phyloP scores from a whole-genome alignment of 2,888 invertebrate species.

The Pseudococcus viburni region DNA sequence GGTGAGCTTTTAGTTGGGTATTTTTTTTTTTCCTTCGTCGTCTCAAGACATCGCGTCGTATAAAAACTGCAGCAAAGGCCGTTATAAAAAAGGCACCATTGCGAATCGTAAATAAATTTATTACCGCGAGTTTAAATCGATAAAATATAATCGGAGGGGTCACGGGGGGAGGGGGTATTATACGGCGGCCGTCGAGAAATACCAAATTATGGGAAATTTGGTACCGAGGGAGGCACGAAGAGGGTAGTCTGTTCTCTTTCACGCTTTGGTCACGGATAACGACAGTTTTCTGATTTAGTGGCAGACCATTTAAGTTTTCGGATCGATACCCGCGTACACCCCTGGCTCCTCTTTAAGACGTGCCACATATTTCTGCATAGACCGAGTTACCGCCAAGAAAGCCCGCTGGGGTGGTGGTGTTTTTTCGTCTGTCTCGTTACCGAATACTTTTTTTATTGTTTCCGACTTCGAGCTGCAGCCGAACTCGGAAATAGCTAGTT shows the following conservation, averaged over 20 bases:
- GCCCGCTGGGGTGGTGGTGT: not conserved
- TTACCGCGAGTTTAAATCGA: conserved; percentile 48
- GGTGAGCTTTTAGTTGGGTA: not conserved
- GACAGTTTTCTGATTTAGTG: conserved; percentile 63
- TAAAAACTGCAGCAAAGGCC: not conserved
- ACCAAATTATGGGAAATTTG: conserved; percentile 60
- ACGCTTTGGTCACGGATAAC: conserved; percentile 60
- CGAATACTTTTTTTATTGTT: conserved; percentile 18
- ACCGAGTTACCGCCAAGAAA: not conserved
- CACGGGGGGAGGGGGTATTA: not conserved
- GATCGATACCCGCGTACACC: conserved; percentile 42
- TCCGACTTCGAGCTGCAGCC: not conserved
- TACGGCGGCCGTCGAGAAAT: not conserved
- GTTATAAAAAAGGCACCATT: not conserved
- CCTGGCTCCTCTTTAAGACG: conserved; percentile 21
- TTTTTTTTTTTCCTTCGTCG: not conserved
- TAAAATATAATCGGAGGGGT: conserved; percentile 50
- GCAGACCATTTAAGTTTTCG: conserved; percentile 61
- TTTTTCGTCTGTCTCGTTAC: conserved; percentile 4
- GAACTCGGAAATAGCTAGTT: not conserved
- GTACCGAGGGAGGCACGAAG: not conserved
- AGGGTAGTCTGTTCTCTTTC: conserved; percentile 53
- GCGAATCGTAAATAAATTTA: conserved; percentile 49
- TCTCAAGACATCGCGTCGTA: conserved; percentile 8
- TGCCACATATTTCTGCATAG: conserved; percentile 59